These are phyloP conservation scores for Smutsia temminckii DNA, from an alignment of 2,797 vertebrate species.

Conservation along the genomic window DNA sequence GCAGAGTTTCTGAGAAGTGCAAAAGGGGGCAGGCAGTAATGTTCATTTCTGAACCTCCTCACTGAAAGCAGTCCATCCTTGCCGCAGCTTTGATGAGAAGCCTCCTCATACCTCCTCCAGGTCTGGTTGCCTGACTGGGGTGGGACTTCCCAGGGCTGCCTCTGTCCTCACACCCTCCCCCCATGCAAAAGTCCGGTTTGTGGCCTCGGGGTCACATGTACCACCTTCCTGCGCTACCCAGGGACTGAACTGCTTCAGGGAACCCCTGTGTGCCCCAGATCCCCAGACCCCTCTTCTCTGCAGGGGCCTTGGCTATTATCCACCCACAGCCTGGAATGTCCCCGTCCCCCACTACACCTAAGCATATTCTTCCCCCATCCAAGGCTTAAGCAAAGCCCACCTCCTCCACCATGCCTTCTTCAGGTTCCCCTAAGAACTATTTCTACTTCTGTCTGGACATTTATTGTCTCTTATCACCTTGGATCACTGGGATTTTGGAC, in stretches of 20 bases:
- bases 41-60: not conserved
- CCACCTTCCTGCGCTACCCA: not conserved
- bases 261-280: not conserved
- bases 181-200: not conserved
- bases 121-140: not conserved
- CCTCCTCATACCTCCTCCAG: not conserved
- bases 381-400: not conserved
- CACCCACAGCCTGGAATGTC: not conserved
- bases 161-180: not conserved
- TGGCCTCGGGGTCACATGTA: fast-evolving
- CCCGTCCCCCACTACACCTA: not conserved
- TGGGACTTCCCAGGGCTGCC: not conserved
- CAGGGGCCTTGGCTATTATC: not conserved
- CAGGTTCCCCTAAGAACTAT: not conserved
- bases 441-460: not conserved
- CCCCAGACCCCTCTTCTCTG: not conserved
- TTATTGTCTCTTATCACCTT: not conserved
- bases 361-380: not conserved
- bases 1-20: not conserved
- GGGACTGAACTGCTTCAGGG: no score
- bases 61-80: not conserved
- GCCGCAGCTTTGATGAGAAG: not conserved
- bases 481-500: not conserved
- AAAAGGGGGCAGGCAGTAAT: not conserved
- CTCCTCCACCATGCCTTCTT: not conserved